phyloP scores from a whole-genome alignment of 2,888 invertebrate genomes.

The Drosophila bunnanda region DNA sequence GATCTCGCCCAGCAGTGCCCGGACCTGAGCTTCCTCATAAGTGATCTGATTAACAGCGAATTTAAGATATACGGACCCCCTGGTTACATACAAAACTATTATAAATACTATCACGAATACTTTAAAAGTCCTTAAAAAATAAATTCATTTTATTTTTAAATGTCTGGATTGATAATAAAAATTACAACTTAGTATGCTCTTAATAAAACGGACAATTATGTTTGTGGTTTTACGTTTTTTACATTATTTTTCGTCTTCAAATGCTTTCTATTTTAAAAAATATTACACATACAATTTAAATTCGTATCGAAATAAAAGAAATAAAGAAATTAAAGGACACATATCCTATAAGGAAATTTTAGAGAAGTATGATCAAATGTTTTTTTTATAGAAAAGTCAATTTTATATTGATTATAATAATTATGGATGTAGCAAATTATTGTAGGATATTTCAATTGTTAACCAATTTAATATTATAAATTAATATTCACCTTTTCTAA shows the following conservation, averaged over 20 bases:
- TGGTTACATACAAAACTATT: conserved; percentile 13
- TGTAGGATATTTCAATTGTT: background rate
- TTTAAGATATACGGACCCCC: conserved; percentile 45
- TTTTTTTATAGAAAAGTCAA: too few species aligned
- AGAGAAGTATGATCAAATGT: too few species aligned
- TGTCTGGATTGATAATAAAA: background rate
- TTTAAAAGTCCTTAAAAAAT: conserved; percentile 13
- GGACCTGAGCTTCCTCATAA: conserved; percentile 41
- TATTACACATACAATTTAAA: too few species aligned
- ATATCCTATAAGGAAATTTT: too few species aligned
- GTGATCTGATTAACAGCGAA: conserved; percentile 29
- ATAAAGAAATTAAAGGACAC: too few species aligned
- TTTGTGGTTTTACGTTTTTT: too few species aligned
- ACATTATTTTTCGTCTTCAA: too few species aligned
- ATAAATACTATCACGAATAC: conserved; percentile 24
- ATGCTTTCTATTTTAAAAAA: too few species aligned
- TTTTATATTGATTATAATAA: too few species aligned
- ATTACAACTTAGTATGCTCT: too few species aligned
- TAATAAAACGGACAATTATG: too few species aligned
- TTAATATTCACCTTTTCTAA: background rate
- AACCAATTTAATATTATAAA: background rate
- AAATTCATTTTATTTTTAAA: background rate
- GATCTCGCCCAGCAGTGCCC: conserved; percentile 34
- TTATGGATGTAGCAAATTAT: background rate
- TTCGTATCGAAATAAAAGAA: too few species aligned